Evolutionary conservation across 1,140 invertebrate species (phyloP).

Genomic region (Neotoxoptera formosana): DNA sequence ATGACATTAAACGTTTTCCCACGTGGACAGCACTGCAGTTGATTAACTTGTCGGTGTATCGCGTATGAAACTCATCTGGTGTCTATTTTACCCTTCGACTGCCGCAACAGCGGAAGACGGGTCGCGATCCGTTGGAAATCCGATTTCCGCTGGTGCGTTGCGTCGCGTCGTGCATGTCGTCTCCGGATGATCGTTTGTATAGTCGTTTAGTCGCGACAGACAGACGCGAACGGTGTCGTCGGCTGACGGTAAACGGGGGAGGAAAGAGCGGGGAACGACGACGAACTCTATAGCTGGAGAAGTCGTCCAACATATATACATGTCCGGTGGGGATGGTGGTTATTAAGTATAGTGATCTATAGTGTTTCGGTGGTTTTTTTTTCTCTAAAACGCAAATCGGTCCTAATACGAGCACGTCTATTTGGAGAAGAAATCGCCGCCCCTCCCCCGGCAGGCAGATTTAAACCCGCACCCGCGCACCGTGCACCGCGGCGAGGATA

Average conservation of each 20-base stretch:
- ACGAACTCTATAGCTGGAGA: background rate
- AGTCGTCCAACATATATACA: background rate
- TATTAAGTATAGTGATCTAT: background rate
- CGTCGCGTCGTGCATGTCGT: background rate
- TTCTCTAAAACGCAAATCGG: background rate
- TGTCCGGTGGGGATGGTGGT: background rate
- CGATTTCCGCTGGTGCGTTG: background rate
- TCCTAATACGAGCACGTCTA: background rate
- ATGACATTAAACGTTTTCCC: background rate
- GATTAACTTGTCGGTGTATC: background rate
- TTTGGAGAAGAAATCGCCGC: background rate
- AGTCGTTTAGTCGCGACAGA: background rate
- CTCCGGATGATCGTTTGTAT: background rate
- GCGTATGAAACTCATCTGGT: background rate
- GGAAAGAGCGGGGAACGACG: background rate
- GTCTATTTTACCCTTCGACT: background rate
- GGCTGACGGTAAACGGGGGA: background rate
- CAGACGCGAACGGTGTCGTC: background rate
- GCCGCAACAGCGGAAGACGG: background rate
- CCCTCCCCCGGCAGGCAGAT: background rate
- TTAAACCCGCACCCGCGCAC: slow-evolving; percentile 21
- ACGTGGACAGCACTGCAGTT: background rate
- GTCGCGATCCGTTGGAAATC: slow-evolving; percentile 8
- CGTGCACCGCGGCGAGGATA: background rate
- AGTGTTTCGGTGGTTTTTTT: background rate